Conservation (phyloP, 2,113 vertebrate species). For the Antennarius striatus region DNA sequence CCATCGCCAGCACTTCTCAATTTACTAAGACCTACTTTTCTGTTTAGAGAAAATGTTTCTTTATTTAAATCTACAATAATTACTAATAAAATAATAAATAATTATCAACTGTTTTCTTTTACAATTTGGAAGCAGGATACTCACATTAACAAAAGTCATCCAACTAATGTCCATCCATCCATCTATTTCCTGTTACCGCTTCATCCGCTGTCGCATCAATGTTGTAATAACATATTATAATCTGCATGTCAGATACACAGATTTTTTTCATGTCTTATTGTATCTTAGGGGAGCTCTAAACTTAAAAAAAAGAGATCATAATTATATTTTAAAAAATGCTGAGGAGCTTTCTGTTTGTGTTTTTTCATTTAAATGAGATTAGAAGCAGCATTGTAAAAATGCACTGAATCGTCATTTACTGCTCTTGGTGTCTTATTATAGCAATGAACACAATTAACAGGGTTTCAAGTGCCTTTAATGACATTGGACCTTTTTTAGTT, state of each 20-base stretch:
- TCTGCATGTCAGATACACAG: no score
- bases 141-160: no score
- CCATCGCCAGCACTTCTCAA: constrained; percentile 16
- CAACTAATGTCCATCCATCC: no score
- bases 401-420: neutral
- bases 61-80: no score
- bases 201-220: no score
- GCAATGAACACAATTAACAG: constrained; percentile 29
- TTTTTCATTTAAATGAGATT: constrained; percentile 1
- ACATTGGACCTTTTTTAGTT: constrained; percentile 17
- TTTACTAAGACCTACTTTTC: constrained; percentile 13
- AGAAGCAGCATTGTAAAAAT: neutral
- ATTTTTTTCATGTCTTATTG: no score
- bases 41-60: neutral
- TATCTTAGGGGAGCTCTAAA: no score
- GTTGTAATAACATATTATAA: no score
- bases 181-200: no score
- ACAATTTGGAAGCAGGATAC: no score
- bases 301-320: constrained; percentile 1
- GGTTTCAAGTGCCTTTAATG: neutral
- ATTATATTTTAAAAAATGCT: neutral
- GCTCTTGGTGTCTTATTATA: constrained; percentile 10
- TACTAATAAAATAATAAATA: no score
- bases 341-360: neutral
- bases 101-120: no score